phyloP scores from a whole-genome alignment of 2,797 vertebrate genomes.

The Anabas testudineus region DNA sequence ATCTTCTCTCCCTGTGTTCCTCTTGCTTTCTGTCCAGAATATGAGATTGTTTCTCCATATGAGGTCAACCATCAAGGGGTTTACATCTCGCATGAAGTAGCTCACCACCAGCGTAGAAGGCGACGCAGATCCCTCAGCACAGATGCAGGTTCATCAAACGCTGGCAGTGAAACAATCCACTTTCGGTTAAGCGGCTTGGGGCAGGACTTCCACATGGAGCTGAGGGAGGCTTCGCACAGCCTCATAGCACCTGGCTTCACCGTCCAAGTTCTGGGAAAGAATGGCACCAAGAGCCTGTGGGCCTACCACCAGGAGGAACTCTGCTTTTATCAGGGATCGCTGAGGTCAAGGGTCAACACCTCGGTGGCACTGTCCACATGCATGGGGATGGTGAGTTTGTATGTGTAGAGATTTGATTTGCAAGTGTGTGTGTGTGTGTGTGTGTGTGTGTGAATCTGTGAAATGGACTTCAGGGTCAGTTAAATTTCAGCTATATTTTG shows the following conservation, averaged over 20 bases:
- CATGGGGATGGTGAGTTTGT: conserved; percentile 90
- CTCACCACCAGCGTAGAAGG: conserved; percentile 83
- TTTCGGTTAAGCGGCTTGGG: conserved; percentile 86
- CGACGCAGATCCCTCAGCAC: conserved; percentile 70
- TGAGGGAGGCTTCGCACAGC: conserved; percentile 76
- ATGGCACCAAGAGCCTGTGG: conserved; percentile 83
- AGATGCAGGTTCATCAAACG: conserved; percentile 30
- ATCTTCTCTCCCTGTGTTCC: background rate
- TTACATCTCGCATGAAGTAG: conserved; percentile 86
- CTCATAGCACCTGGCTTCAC: conserved; percentile 88
- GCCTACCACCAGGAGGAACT: conserved; percentile 82
- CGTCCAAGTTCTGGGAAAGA: conserved; percentile 87
- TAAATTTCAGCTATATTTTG: conserved; percentile 21
- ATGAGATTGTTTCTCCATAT: conserved; percentile 89
- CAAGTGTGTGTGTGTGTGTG: too few species aligned
- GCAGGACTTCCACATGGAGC: conserved; percentile 89
- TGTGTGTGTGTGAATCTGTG: conserved; percentile 15
- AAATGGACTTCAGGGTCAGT: background rate
- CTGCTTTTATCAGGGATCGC: conserved; percentile 92
- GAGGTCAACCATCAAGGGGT: conserved; percentile 86
- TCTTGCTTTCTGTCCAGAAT: conserved; percentile 80
- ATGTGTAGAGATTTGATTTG: conserved; percentile 52
- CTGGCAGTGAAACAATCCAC: conserved; percentile 72
- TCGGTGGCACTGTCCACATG: conserved; percentile 92
- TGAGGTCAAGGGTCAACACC: conserved; percentile 86